Evolutionary conservation across 2,797 vertebrate genomes (phyloP).

Genomic region (Yasuhikotakia modesta): DNA sequence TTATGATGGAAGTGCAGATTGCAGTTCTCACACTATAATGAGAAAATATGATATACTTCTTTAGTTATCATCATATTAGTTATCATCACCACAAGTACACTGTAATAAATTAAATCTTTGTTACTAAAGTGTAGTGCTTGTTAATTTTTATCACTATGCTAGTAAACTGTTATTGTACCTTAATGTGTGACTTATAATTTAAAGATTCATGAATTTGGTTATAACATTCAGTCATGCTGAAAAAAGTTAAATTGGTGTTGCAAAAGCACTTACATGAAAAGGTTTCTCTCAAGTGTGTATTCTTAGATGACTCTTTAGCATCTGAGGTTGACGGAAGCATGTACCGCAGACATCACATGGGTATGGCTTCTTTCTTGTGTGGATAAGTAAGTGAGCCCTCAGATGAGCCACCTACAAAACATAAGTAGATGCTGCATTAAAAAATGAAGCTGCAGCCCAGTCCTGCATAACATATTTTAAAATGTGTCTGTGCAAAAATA

Average conservation of each 20-base stretch:
- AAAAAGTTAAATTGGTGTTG: background rate
- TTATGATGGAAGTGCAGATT: constrained; percentile 98
- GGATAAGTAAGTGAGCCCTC: constrained; percentile 93
- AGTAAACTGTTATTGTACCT: background rate
- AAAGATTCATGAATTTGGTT: too few relatives aligned
- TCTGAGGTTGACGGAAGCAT: constrained; percentile 95
- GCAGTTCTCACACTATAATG: constrained; percentile 91
- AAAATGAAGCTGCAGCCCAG: background rate
- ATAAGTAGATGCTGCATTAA: background rate
- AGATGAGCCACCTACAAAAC: constrained; percentile 85
- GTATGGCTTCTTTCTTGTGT: constrained; percentile 96
- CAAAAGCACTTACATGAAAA: constrained; percentile 85
- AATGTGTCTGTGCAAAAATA: background rate
- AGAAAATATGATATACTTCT: background rate
- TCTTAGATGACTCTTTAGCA: constrained; percentile 95
- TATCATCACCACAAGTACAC: too few relatives aligned
- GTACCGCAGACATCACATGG: constrained; percentile 95
- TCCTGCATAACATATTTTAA: background rate
- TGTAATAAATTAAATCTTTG: too few relatives aligned
- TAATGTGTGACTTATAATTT: background rate
- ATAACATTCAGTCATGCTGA: background rate
- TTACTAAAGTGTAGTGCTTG: too few relatives aligned
- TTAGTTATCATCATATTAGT: too few relatives aligned
- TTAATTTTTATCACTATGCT: too few relatives aligned
- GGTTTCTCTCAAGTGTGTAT: constrained; percentile 98